These are phyloP conservation scores for Portevinia maculata DNA, from an alignment of 2,888 invertebrate species.

Conservation along the genomic window DNA sequence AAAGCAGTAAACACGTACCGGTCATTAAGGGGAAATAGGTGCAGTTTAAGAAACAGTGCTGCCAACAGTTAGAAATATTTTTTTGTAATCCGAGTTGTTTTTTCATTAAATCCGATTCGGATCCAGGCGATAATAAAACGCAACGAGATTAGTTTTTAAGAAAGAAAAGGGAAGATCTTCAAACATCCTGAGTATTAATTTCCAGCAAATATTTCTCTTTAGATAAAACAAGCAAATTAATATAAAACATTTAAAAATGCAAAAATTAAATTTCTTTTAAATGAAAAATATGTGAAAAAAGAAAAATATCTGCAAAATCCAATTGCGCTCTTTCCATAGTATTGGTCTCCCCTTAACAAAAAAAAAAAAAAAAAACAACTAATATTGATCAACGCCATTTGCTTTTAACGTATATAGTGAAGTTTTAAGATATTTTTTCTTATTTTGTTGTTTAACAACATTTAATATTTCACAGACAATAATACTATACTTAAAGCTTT, in stretches of 20 bases:
- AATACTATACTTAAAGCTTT: slow-evolving; percentile 82
- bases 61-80: no score
- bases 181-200: background rate
- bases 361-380: slow-evolving; percentile 5
- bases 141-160: no score
- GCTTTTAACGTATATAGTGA: slow-evolving; percentile 23
- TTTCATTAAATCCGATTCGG: background rate
- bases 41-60: no score
- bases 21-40: no score
- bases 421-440: slow-evolving; percentile 19
- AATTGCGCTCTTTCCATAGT: slow-evolving; percentile 42
- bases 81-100: no score
- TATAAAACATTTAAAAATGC: background rate
- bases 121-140: no score
- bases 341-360: slow-evolving; percentile 56
- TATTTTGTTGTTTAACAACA: slow-evolving; percentile 23
- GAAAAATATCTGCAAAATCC: slow-evolving; percentile 58
- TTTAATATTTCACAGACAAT: slow-evolving; percentile 21
- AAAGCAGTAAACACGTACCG: no score
- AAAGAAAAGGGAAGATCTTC: background rate
- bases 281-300: slow-evolving; percentile 5
- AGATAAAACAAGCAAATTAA: background rate
- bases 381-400: slow-evolving; percentile 28
- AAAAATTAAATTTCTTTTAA: background rate
- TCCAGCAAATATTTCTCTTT: slow-evolving; percentile 54